Percentiles rank a stretch among this genome's conserved stretches.
Evolutionary conservation across 2,797 vertebrate genomes (phyloP).

Genomic region (Petrocephalus schoutedeni): DNA sequence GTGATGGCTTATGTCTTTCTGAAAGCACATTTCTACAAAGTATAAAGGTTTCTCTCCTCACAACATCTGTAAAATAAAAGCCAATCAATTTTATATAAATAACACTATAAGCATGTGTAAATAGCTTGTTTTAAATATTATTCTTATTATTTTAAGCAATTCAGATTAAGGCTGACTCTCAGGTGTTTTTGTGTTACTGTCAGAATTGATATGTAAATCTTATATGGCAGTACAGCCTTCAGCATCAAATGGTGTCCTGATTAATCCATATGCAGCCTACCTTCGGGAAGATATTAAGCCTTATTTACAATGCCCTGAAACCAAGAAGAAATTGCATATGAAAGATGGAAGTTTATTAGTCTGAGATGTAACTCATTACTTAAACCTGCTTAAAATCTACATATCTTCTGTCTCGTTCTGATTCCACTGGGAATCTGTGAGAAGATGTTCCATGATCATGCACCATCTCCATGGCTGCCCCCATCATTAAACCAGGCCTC

Average conservation of each 20-base stretch:
- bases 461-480: background rate
- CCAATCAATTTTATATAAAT: background rate
- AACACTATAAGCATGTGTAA: background rate
- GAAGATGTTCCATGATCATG: background rate
- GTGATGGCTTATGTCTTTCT: background rate
- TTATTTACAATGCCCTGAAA: slow-evolving; percentile 4
- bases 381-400: background rate
- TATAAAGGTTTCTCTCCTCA: background rate
- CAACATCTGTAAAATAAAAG: background rate
- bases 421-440: background rate
- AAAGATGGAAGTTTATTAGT: background rate
- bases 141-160: background rate
- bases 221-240: background rate
- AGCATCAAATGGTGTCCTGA: background rate
- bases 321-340: background rate
- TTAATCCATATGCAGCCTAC: background rate
- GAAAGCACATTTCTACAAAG: background rate
- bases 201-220: background rate
- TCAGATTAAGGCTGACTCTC: background rate
- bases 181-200: background rate
- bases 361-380: background rate
- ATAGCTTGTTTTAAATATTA: too few relatives aligned
- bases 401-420: background rate
- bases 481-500: background rate
- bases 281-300: background rate